Conservation (phyloP, 1,140 invertebrate genomes). For the Hyles euphorbiae region DNA sequence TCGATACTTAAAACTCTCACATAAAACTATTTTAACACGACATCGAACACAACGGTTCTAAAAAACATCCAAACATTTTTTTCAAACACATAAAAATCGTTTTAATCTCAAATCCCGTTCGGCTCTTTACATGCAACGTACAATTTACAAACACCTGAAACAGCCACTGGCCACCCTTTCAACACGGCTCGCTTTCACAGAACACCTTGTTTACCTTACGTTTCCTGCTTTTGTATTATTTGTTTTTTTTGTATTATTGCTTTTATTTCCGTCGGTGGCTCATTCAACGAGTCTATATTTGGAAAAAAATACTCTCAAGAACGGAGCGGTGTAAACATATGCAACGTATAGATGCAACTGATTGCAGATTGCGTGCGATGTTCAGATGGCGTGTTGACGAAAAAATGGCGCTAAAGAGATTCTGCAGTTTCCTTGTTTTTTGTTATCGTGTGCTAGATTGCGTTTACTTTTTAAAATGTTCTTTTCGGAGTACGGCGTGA, state of each 20-base stretch:
- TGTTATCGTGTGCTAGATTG: too few species aligned
- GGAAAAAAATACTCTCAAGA: constrained; percentile 13
- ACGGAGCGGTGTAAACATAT: constrained; percentile 5
- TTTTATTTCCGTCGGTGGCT: constrained; percentile 9
- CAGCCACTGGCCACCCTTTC: constrained; percentile 13
- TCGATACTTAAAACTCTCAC: too few species aligned
- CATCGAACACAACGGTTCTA: too few species aligned
- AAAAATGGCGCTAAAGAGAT: too few species aligned
- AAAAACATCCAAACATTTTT: too few species aligned
- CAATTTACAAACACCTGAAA: constrained; percentile 13
- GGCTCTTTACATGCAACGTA: constrained; percentile 2
- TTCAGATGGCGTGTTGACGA: too few species aligned
- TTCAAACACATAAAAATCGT: too few species aligned
- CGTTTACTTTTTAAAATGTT: too few species aligned
- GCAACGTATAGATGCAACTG: constrained; percentile 8
- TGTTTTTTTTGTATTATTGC: too few species aligned
- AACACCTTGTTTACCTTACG: constrained; percentile 15
- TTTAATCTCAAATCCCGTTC: neutral
- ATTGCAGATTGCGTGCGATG: constrained; percentile 1
- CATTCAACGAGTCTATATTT: constrained; percentile 20
- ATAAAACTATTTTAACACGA: too few species aligned
- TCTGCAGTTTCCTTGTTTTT: too few species aligned
- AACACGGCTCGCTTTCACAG: constrained; percentile 17
- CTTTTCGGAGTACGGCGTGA: too few species aligned
- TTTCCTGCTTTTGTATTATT: constrained; percentile 21